Evolutionary conservation across 2,888 invertebrate species (phyloP), one percentile per base, ranked within the genome.

Genomic region (Aspidiotus rigidus): DNA sequence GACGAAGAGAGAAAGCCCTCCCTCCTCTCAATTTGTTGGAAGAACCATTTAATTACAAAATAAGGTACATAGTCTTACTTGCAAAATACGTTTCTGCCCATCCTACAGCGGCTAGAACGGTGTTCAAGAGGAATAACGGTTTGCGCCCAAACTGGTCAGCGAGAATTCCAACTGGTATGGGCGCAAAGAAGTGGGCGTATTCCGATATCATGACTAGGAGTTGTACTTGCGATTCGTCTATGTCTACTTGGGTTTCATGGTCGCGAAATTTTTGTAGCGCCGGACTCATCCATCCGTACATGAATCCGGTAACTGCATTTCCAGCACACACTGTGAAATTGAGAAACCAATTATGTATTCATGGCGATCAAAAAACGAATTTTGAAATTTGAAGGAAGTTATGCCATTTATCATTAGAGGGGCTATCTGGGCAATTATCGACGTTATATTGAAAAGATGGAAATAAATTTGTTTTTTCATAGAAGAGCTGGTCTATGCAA

Each of bases 111-210:
- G 66, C 56, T 41, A 57, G 42, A 56, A 66, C 49, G 39, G 57
- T 57, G 42, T 42, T 41, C 3, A 55, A 40, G 8, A 66, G n/a
- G 44, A 66, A 66, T 39, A 66, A 40, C 11, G 17, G 11, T 59
- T 66, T 66, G 13, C 66, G 56, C 2, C 66, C 66, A 44, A 57
- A 28, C 28, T 17, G 13, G 16, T 66, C 66, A 55, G 66, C 56
- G 8, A 59, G 11, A 57, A 56, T 56, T 7, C 66, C 66, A 13
- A 42, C 42, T 39, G 56, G 56, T n/a, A 66, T 16, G 8, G 66
- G 66, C 41, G 57, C 66, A 3, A 55, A 42, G 56, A 66, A 66
- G 56, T 66, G 66, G 15, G 57, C 66, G 42, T 57, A 44, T 44
- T 66, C 66, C 13, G 66, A 49, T 42, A 57, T 57, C 41, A 66